These are phyloP conservation scores for Zaprionus ghesquierei DNA, from an alignment of 1,140 invertebrate genomes.

Conservation along the genomic window DNA sequence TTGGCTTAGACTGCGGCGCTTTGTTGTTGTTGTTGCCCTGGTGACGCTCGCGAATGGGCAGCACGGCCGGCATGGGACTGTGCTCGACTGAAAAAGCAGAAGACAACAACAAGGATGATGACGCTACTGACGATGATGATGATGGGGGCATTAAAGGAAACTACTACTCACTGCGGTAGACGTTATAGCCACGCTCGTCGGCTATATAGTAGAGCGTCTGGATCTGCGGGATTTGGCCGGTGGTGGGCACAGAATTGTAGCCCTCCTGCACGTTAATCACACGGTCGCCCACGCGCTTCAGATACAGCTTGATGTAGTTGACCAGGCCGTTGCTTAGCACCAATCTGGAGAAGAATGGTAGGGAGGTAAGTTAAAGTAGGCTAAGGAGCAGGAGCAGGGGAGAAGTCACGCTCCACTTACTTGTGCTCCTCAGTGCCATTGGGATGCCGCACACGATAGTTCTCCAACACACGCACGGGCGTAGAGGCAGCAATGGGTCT, in stretches of 20 bases:
- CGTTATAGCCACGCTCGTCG: slow-evolving; percentile 68
- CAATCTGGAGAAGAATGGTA: slow-evolving; percentile 39
- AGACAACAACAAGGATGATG: slow-evolving; percentile 6
- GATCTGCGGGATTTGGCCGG: slow-evolving; percentile 38
- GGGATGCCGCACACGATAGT: slow-evolving; percentile 62
- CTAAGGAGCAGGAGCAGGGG: not conserved
- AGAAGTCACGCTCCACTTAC: slow-evolving; percentile 26
- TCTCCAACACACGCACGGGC: slow-evolving; percentile 58
- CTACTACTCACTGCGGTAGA: slow-evolving; percentile 62
- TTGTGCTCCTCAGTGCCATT: slow-evolving; percentile 73
- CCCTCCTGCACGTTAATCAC: slow-evolving; percentile 67
- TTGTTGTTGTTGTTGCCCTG: slow-evolving; percentile 30
- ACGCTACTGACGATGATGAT: not conserved
- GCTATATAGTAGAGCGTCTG: slow-evolving; percentile 69
- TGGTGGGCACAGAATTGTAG: slow-evolving; percentile 62
- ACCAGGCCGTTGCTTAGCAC: slow-evolving; percentile 68
- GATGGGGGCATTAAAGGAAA: not conserved
- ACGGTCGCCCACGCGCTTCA: slow-evolving; percentile 41
- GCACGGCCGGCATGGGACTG: slow-evolving; percentile 15
- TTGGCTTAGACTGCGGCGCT: slow-evolving; percentile 2
- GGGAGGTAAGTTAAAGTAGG: not conserved
- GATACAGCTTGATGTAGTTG: slow-evolving; percentile 65
- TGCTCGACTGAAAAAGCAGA: slow-evolving; percentile 38
- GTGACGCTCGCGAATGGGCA: slow-evolving; percentile 20
- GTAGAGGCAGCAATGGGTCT: slow-evolving; percentile 5